Percentiles rank a stretch among this genome's conserved stretches.
phyloP scores from a whole-genome alignment of 2,113 vertebrate genomes.

The Cyprinodon brontotheroides region DNA sequence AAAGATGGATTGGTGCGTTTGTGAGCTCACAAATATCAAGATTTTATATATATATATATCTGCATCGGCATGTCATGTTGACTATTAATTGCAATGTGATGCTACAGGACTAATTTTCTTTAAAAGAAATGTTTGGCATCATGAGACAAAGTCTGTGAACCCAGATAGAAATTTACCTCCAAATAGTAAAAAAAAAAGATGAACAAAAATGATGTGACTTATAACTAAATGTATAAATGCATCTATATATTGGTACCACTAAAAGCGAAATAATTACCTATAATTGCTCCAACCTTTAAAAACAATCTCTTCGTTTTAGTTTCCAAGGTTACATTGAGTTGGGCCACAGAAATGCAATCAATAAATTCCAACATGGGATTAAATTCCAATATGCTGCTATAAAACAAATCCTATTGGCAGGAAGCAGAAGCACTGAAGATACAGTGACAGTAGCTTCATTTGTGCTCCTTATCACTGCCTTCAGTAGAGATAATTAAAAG shows the following conservation, averaged over 20 bases:
- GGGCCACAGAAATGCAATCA: constrained; percentile 36
- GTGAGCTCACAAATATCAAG: no score
- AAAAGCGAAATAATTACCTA: not conserved
- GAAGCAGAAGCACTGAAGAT: constrained; percentile 15
- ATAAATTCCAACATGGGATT: constrained; percentile 50
- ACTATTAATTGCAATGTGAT: not conserved
- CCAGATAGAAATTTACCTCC: no score
- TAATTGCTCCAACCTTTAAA: not conserved
- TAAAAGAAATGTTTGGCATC: not conserved
- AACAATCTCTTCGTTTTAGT: not conserved
- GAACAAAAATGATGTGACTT: not conserved
- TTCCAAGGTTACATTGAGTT: constrained; percentile 34
- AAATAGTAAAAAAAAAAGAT: no score
- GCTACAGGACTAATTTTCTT: not conserved
- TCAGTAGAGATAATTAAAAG: constrained; percentile 31
- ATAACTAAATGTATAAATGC: not conserved
- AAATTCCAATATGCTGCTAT: constrained; percentile 29
- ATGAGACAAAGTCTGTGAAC: not conserved
- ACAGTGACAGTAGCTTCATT: constrained; percentile 8
- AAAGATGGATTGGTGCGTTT: no score
- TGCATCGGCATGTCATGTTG: not conserved
- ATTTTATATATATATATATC: no score
- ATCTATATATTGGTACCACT: not conserved
- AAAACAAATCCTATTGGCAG: constrained; percentile 40
- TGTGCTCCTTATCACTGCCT: constrained; percentile 36